Evolutionary conservation across 2,888 invertebrate species (phyloP).

Genomic region (Bombylius major): DNA sequence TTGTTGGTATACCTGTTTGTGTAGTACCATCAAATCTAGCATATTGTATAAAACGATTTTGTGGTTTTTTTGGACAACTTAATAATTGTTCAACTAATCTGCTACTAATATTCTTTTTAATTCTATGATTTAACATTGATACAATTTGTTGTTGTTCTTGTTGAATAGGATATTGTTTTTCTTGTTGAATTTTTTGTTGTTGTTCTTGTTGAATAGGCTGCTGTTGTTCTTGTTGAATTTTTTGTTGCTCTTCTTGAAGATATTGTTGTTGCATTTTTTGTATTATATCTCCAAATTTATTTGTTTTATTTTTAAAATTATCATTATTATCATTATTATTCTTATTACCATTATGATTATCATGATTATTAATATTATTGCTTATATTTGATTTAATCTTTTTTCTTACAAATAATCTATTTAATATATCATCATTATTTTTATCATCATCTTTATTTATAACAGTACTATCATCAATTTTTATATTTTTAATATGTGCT

Average conservation of each 20-base stretch:
- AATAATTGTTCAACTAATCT: conserved; percentile 62
- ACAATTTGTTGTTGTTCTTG: conserved; percentile 12
- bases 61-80: conserved; percentile 61
- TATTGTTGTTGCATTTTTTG: no score
- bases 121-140: not conserved
- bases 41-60: conserved; percentile 80
- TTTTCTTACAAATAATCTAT: conserved; percentile 39
- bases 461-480: conserved; percentile 49
- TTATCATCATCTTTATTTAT: conserved; percentile 44
- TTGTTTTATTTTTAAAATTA: no score
- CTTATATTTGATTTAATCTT: conserved; percentile 22
- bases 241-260: no score
- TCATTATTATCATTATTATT: no score
- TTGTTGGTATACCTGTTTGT: conserved; percentile 63
- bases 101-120: conserved; percentile 35
- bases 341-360: not conserved
- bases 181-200: conserved; percentile 3
- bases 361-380: no score
- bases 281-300: no score
- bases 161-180: conserved; percentile 14
- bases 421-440: conserved; percentile 18
- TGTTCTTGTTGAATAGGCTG: no score
- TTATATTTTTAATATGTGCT: conserved; percentile 61
- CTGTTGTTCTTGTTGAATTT: no score
- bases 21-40: conserved; percentile 85